Base-by-base conservation (phyloP, 1,140 invertebrate genomes). In the Lutraria rhynchaena region DNA sequence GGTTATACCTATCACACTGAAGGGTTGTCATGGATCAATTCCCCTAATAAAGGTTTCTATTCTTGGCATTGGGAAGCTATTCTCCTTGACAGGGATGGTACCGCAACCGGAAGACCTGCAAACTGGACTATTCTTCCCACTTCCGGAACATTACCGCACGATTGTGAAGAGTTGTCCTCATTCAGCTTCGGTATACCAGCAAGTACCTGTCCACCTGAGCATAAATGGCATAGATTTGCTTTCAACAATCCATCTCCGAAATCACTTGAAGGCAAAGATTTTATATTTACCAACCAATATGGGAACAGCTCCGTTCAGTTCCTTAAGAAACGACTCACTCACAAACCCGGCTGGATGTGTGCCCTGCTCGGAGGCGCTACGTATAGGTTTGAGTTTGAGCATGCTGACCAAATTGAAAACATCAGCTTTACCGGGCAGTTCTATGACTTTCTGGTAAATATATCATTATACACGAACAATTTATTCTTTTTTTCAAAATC, bases 191-290 rank as follows among this genome's bases (percentile, higher is more conserved):
- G 58, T 22, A 63, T 84, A 35, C 70, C 77, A 15, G 87, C 85
- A 0, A 87, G 85, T 51, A 65, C 85, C 0, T 90, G 88, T 81
- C 74, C 85, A 13, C 33, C 65, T 19, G 33, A 75, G 22, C 78
- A 89, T 1, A 87, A 84, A 31, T 88, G 89, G 63, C 85, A 86
- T 58, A 82, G 90, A 65, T 89, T 89, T 58, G 78, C 89, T 27
- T 89, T 90, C 75, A 88, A 89, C 31, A 65, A 86, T 19, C 60
- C 81, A n/a, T 7, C 5, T 15, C 89, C 88, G 9, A 11, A 22
- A 2, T 86, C 84, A 0, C 41, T 90, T 46, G 33, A 80, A 22
- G 82, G 49, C 2, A 89, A 89, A 57, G 35, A 87, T 31, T 80
- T 84, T 3, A 35, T 86, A 3, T 82, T 89, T 29, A 83, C 55